phyloP scores from a whole-genome alignment of 1,140 invertebrate genomes.

The Matsumurasca onukii region DNA sequence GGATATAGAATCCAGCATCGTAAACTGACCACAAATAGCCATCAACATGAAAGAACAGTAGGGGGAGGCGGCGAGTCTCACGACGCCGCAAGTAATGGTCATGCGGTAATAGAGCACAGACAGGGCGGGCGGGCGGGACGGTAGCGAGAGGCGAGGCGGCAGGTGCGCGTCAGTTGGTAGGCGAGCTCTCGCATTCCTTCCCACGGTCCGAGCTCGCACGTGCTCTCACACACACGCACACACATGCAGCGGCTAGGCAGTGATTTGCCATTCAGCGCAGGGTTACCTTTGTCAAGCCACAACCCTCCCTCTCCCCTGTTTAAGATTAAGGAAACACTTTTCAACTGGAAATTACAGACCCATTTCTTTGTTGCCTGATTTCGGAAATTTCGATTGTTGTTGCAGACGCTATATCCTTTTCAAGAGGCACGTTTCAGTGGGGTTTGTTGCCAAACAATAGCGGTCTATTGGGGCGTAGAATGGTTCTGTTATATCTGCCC shows the following conservation, averaged over 20 bases:
- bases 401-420: background rate
- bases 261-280: constrained; percentile 12
- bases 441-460: constrained; percentile 1
- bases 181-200: constrained; percentile 19
- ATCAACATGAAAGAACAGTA: background rate
- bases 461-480: background rate
- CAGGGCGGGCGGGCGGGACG: background rate
- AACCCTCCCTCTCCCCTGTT: no score
- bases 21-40: background rate
- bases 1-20: background rate
- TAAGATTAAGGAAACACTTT: constrained; percentile 24
- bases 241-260: background rate
- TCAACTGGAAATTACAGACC: constrained; percentile 26
- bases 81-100: background rate
- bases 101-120: constrained; percentile 21
- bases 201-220: constrained; percentile 17
- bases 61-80: background rate
- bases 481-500: no score
- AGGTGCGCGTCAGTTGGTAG: constrained; percentile 22
- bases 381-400: constrained; percentile 16
- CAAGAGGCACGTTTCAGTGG: constrained; percentile 15
- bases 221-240: constrained; percentile 12
- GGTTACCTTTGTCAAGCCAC: background rate
- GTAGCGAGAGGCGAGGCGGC: background rate
- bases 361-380: constrained; percentile 15